These are phyloP conservation scores for Gymnobelideus leadbeateri DNA, from an alignment of 2,113 vertebrate species.

Conservation along the genomic window DNA sequence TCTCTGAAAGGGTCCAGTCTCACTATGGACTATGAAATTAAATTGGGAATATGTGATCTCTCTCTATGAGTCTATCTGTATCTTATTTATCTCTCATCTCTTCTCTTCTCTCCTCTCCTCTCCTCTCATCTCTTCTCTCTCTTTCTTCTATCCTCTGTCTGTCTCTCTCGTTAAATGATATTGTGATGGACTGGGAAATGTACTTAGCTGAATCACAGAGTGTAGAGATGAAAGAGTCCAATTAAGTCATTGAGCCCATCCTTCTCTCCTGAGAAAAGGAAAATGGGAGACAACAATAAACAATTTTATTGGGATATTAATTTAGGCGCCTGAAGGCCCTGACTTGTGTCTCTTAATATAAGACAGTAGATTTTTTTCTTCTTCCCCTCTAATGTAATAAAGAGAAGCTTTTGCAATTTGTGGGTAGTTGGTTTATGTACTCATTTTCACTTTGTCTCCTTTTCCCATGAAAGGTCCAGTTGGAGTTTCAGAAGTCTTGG, in stretches of 20 bases:
- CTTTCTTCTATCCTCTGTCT: rapidly evolving
- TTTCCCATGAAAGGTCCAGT: constrained; percentile 84
- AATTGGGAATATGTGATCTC: background rate
- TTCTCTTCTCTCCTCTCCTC: no score
- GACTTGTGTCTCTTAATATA: constrained; percentile 72
- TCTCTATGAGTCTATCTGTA: background rate
- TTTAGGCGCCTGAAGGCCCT: constrained; percentile 75
- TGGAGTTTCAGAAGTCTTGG: constrained; percentile 89
- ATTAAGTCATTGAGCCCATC: constrained; percentile 62
- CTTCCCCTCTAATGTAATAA: constrained; percentile 69
- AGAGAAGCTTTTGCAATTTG: constrained; percentile 48
- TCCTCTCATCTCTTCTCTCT: background rate
- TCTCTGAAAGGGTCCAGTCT: background rate
- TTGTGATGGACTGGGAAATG: constrained; percentile 67
- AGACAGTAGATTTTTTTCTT: constrained; percentile 50
- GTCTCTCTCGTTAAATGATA: constrained; percentile 3
- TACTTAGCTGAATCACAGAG: constrained; percentile 72
- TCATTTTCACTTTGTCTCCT: constrained; percentile 65
- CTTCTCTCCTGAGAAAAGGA: constrained; percentile 65
- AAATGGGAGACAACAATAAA: constrained; percentile 74
- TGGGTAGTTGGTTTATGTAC: constrained; percentile 55
- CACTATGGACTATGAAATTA: background rate
- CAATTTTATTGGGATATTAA: constrained; percentile 80
- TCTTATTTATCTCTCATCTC: no score
- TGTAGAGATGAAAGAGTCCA: constrained; percentile 67